Base-by-base conservation (phyloP, 2,113 vertebrate species). In the Hippocampus barbouri region DNA sequence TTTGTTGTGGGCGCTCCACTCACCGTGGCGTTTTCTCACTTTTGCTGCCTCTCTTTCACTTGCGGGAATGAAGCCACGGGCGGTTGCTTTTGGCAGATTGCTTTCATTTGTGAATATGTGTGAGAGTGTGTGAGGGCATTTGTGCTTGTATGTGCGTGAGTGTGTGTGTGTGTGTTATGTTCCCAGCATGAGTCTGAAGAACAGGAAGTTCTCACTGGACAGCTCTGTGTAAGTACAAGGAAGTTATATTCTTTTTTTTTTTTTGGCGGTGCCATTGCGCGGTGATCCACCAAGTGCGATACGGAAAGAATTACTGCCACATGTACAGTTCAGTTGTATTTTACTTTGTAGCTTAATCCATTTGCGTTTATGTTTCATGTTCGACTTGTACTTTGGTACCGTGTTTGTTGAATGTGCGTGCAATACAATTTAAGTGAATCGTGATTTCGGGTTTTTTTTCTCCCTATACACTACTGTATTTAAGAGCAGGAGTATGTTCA, bases 141-240 rank as follows among this genome's bases (percentile, higher is more conserved):
- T 49, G 27, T 15, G 62, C 40, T 30, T 49, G 1, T 67, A 69
- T 40, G 68, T 64, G 25, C 60, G 30, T 30, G 43, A 20, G 34
- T 30, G 30, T 68, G 62, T 30, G 0, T 54, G 27, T 15, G 62
- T 45, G 38, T 49, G 2, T 65, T 70, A 41, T 1, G 47, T 30
- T 74, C 45, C 11, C 67, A 78, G 20, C 25, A 92, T 90, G 89
- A 88, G 38, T 74, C 1, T 72, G 25, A 34, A 16, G 27, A 27
- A 16, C 68, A 87, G 89, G 68, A 90, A 68, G 54, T 87, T 88
- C 18, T 92, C 91, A 3, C 68, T 91, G 81, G 90, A 91, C 74
- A 90, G 86, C 72, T 72, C 45, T 23, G 9, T 73, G 92, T 92
- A 73, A 93, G 91, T 91, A 18, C 6, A 47, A 16, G 11, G 20